Evolutionary conservation across 2,888 invertebrate species (phyloP), one percentile per base, ranked within the genome.

Genomic region (Heliothis peltigera): DNA sequence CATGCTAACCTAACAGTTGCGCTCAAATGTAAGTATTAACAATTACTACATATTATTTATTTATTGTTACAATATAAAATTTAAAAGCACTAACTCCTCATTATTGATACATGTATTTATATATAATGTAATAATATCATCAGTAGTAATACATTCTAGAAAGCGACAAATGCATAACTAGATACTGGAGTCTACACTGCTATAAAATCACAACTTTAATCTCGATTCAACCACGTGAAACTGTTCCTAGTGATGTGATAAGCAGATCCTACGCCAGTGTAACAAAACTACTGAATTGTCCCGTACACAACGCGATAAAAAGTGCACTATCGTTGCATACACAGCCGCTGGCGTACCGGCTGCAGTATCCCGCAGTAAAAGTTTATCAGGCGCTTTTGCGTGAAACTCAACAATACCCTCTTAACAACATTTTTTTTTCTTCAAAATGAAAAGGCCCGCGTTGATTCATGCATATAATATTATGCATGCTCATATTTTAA

Each of bases 21-120:
- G 67, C 84, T 95, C 59, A 94, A 94, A 89, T 95, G 95, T 95
- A 91, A 95, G 95, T 95, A 93, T 89, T 21, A 55, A 6, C 18
- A 52, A 47, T n/a, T 22, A n/a, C 17, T 25, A 8, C 43, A 7
- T 6, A n/a, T 44, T 35, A 15, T 35, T 21, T 8, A 25, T 15
- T 35, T 35, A 35, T 8, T 12, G 12, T 28, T 28, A 28, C 28
- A 28, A 28, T 28, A 28, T 28, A 1, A 8, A n/a, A n/a, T n/a
- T n/a, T n/a, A n/a, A n/a, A n/a, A n/a, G n/a, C n/a, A n/a, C n/a
- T n/a, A n/a, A n/a, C 28, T 28, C 28, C 7, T 28, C 1, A 28
- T 10, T 28, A 28, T 28, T 28, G 39, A n/a, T 4, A 5, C 39
- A 39, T n/a, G n/a, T 47, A 0, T 44, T 46, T 56, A n/a, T 6